phyloP scores from a whole-genome alignment of 2,888 invertebrate genomes.

The Netelia melanura region DNA sequence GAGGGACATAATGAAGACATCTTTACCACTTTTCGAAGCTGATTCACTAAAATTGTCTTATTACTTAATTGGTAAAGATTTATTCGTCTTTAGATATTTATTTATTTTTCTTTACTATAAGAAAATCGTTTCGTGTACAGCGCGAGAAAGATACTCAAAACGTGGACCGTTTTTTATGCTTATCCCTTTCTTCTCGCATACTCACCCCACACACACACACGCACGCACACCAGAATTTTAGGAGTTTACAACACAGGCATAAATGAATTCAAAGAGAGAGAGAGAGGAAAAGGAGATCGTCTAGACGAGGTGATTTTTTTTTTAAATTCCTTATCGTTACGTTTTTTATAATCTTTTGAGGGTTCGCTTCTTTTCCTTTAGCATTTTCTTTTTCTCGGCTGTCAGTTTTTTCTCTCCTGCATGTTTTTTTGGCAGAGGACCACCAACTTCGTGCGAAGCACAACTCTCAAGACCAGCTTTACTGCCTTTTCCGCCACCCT shows the following conservation, averaged over 20 bases:
- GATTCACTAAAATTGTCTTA: slow-evolving; percentile 62
- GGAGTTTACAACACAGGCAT: slow-evolving; percentile 44
- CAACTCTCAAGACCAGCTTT: slow-evolving; percentile 84
- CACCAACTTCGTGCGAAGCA: slow-evolving; percentile 86
- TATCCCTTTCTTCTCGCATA: slow-evolving; percentile 73
- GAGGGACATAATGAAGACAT: slow-evolving; percentile 36
- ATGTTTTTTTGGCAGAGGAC: slow-evolving; percentile 93
- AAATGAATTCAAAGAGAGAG: slow-evolving; percentile 51
- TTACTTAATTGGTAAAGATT: slow-evolving; percentile 52
- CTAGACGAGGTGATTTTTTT: slow-evolving; percentile 47
- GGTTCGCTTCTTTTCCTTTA: slow-evolving; percentile 94
- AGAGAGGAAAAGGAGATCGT: slow-evolving; percentile 17
- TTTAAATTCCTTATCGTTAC: neutral
- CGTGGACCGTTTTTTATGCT: slow-evolving; percentile 74
- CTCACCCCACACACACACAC: slow-evolving; percentile 55
- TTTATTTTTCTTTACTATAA: slow-evolving; percentile 44
- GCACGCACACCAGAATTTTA: slow-evolving; percentile 74
- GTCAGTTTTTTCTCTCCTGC: slow-evolving; percentile 92
- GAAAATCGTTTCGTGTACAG: slow-evolving; percentile 49
- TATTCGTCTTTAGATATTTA: slow-evolving; percentile 64
- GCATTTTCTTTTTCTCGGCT: slow-evolving; percentile 90
- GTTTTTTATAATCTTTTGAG: slow-evolving; percentile 92
- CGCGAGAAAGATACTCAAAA: slow-evolving; percentile 68
- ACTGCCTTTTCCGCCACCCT: slow-evolving; percentile 81
- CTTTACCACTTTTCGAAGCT: slow-evolving; percentile 58